Conservation (phyloP, 2,797 vertebrate species). For the Pseudomugil tenellus region DNA sequence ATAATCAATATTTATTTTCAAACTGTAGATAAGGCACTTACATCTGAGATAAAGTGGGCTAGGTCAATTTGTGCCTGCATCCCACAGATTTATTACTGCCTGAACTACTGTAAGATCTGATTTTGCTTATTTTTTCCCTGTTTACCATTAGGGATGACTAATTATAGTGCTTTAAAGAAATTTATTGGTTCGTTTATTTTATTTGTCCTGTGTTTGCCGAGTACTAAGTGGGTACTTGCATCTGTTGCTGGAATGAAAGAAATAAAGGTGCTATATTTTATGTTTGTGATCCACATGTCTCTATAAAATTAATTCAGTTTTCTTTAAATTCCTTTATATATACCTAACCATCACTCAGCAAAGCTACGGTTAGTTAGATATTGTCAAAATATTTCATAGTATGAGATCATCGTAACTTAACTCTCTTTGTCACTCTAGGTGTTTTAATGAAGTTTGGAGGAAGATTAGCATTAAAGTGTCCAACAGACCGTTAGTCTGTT, state of each 20-base stretch:
- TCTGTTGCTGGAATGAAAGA: neutral
- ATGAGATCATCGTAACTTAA: too few species aligned
- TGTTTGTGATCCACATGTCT: too few species aligned
- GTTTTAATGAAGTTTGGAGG: too few species aligned
- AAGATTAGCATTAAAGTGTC: too few species aligned
- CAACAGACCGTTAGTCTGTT: too few species aligned
- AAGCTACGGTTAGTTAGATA: too few species aligned
- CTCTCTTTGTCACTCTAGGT: too few species aligned
- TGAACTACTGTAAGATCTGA: neutral
- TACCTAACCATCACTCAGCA: too few species aligned
- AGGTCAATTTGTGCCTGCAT: neutral
- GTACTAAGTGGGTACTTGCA: neutral
- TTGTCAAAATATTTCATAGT: too few species aligned
- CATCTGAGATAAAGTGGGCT: neutral
- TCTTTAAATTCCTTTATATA: too few species aligned
- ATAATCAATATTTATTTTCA: neutral
- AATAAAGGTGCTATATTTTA: too few species aligned
- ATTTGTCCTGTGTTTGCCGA: neutral
- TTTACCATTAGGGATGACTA: neutral
- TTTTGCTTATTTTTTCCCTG: neutral
- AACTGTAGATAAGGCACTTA: neutral
- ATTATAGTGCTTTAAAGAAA: neutral
- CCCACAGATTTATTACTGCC: neutral
- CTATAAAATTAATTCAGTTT: too few species aligned
- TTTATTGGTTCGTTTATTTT: neutral